Percentiles rank a stretch among this genome's conserved stretches.
These are phyloP conservation scores for Drosophila vallismaia DNA, from an alignment of 2,888 invertebrate species.

Conservation along the genomic window DNA sequence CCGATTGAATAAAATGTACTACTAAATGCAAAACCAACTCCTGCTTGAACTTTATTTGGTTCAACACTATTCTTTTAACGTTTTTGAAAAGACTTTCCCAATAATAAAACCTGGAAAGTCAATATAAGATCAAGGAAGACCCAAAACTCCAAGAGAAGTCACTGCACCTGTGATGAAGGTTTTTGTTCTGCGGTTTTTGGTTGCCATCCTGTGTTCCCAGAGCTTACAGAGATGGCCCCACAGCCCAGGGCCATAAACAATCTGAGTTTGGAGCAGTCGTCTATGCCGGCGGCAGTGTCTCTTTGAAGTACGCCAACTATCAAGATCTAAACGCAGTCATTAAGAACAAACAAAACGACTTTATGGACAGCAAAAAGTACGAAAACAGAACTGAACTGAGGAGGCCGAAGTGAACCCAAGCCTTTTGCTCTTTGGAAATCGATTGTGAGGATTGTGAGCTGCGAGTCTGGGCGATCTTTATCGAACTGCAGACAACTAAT, in stretches of 20 bases:
- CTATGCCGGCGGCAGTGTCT: constrained; percentile 66
- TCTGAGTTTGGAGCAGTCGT: constrained; percentile 48
- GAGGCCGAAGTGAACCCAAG: constrained; percentile 36
- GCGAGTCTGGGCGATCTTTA: constrained; percentile 77
- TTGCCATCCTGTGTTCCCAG: constrained; percentile 42
- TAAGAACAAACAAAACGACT: constrained; percentile 80
- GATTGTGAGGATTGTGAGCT: constrained; percentile 55
- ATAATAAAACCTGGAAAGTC: constrained; percentile 23
- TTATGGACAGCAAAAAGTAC: constrained; percentile 79
- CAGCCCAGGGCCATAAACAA: constrained; percentile 66
- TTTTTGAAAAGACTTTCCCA: constrained; percentile 2
- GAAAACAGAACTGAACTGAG: constrained; percentile 43
- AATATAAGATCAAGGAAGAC: not conserved
- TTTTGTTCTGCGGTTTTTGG: constrained; percentile 24
- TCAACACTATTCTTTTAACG: no score
- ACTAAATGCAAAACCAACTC: no score
- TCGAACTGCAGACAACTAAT: constrained; percentile 82
- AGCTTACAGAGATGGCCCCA: constrained; percentile 7
- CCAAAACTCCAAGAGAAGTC: constrained; percentile 16
- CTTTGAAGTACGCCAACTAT: constrained; percentile 78
- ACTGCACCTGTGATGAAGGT: constrained; percentile 35
- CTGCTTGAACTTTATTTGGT: no score
- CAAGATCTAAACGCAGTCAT: constrained; percentile 81
- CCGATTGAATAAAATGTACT: no score
- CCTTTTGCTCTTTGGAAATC: constrained; percentile 62